Evolutionary conservation across 2,888 invertebrate species (phyloP).

Genomic region (Hypsopygia costalis): DNA sequence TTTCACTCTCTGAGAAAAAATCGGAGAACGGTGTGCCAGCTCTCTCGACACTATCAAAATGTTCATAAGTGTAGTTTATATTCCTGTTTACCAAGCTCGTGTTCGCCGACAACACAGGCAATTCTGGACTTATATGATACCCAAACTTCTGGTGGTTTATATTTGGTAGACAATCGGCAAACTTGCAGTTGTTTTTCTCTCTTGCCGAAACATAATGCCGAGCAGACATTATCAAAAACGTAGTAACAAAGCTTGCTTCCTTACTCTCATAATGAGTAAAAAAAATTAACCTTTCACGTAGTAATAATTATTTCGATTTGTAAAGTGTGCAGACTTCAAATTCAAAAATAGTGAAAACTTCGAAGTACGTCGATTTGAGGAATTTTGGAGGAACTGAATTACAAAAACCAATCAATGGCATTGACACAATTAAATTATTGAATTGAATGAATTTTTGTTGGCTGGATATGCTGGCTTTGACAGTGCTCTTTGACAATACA

Average conservation of each 20-base stretch:
- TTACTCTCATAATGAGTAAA: not conserved
- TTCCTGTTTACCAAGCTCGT: constrained; percentile 58
- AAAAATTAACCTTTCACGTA: too few species aligned
- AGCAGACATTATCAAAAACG: constrained; percentile 64
- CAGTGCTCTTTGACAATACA: too few species aligned
- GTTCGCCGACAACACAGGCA: constrained; percentile 58
- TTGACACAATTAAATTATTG: too few species aligned
- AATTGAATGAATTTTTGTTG: too few species aligned
- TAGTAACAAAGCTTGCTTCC: not conserved
- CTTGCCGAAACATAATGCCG: constrained; percentile 65
- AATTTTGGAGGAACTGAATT: too few species aligned
- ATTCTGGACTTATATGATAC: constrained; percentile 47
- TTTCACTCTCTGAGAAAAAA: constrained; percentile 69
- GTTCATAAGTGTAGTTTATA: constrained; percentile 54
- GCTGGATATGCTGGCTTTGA: too few species aligned
- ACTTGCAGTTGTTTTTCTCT: constrained; percentile 60
- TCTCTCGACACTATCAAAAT: constrained; percentile 51
- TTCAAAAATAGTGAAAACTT: too few species aligned
- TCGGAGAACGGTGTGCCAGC: constrained; percentile 67
- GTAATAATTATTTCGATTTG: too few species aligned
- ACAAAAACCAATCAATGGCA: too few species aligned
- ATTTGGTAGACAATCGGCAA: constrained; percentile 63
- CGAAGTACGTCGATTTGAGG: too few species aligned
- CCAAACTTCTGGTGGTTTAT: constrained; percentile 59
- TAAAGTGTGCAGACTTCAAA: too few species aligned